These are phyloP conservation scores for Protonibea diacanthus DNA, from an alignment of 2,797 vertebrate genomes.

Conservation along the genomic window DNA sequence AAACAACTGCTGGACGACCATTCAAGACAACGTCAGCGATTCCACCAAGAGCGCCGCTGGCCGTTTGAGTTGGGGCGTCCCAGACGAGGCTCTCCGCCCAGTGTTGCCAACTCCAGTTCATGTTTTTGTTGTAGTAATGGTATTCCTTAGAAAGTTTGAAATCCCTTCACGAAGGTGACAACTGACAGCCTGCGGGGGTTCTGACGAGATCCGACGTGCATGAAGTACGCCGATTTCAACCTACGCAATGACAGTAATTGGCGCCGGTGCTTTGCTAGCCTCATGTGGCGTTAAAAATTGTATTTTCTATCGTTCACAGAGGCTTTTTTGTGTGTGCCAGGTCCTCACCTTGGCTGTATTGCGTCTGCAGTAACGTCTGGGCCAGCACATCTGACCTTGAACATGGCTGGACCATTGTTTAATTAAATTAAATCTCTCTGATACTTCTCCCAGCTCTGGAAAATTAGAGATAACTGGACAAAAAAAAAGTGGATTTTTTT, in stretches of 20 bases:
- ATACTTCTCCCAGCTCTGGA: slow-evolving; percentile 51
- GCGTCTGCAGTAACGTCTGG: slow-evolving; percentile 43
- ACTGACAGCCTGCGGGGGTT: slow-evolving; percentile 13
- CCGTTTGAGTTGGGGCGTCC: too few species aligned
- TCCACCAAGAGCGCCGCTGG: too few species aligned
- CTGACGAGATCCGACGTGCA: slow-evolving; percentile 20
- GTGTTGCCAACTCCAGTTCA: too few species aligned
- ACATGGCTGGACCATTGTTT: slow-evolving; percentile 47
- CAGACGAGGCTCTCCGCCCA: too few species aligned
- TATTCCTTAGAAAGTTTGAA: background rate
- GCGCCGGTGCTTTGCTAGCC: slow-evolving; percentile 19
- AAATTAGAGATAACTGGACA: slow-evolving; percentile 54
- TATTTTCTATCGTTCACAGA: slow-evolving; percentile 36
- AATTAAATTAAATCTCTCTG: slow-evolving; percentile 64
- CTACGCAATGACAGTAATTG: slow-evolving; percentile 32
- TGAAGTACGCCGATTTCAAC: slow-evolving; percentile 23
- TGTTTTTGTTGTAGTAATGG: too few species aligned
- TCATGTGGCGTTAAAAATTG: slow-evolving; percentile 33
- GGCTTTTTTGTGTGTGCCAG: slow-evolving; percentile 16
- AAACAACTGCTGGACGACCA: too few species aligned
- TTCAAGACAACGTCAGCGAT: too few species aligned
- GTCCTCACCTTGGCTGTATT: slow-evolving; percentile 26
- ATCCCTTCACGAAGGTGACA: slow-evolving; percentile 3
- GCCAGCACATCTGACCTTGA: slow-evolving; percentile 61
- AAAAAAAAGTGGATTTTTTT: slow-evolving; percentile 9